Conservation (phyloP, 2,888 invertebrate species). For the Eupithecia subumbrata region DNA sequence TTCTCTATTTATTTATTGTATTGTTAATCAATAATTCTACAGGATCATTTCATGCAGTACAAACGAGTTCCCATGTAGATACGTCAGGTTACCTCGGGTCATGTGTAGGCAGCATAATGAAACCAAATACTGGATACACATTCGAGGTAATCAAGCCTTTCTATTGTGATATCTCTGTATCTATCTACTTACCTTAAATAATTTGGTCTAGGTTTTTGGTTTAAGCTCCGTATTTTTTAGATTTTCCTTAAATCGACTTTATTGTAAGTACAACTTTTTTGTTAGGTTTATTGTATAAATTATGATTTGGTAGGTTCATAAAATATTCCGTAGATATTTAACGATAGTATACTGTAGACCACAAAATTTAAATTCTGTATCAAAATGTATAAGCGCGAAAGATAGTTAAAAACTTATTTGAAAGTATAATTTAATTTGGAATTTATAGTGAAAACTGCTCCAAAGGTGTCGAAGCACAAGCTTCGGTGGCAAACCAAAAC, state of each 20-base stretch:
- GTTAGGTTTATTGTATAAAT: neutral
- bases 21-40: no score
- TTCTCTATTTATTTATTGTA: no score
- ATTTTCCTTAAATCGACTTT: neutral
- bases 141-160: neutral
- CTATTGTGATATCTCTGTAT: neutral
- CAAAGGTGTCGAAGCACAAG: constrained; percentile 31
- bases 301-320: neutral
- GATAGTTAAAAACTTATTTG: constrained; percentile 37
- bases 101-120: neutral
- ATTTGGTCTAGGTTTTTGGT: neutral
- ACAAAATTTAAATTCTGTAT: neutral
- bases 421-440: constrained; percentile 39
- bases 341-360: neutral
- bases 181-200: neutral
- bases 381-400: constrained; percentile 8
- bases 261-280: neutral
- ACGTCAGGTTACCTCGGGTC: neutral
- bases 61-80: neutral
- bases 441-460: constrained; percentile 31
- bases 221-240: neutral
- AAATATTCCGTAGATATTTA: neutral
- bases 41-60: no score
- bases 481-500: constrained; percentile 29
- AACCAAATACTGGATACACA: neutral